Base-by-base conservation (phyloP, 1,140 invertebrate genomes). In the Bicyclus anynana region DNA sequence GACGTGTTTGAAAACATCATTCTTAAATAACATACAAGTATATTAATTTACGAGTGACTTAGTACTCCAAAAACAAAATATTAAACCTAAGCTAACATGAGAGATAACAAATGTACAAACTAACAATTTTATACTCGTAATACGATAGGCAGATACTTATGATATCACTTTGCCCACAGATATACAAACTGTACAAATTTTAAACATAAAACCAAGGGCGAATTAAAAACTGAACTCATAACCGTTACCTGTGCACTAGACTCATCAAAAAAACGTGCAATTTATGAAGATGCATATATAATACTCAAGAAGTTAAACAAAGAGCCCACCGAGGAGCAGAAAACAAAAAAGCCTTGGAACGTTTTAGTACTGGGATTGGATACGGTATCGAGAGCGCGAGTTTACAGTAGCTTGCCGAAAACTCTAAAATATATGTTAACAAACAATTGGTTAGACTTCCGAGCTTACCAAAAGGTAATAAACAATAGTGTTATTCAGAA, bases 281-380 rank as follows among this genome's bases (percentile, higher is more conserved):
- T 75, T 20, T 84, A 84, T 33, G 62, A 75, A 52, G 81, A 84
- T 53, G 58, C 64, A 21, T 84, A 80, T 46, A 51, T 67, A 5
- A 37, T 80, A 21, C 20, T 80, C 6, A 81, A 78, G 44, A 81
- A 74, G 59, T 49, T 52, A 42, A 42, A 48, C 38, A 40, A 10
- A 6, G 55, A 27, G 4, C 1, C 20, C 38, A 20, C 27, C n/a
- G 16, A 35, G 33, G 27, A 38, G 48, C 12, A 5, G 14, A 46
- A 59, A 38, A n/a, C 51, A 12, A 53, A 48, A 13, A 38, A 52
- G n/a, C 29, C 53, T 50, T 82, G 92, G 61, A 94, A 91, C 74
- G 90, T 97, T 12, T 80, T 97, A 0, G 83, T 96, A 56, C 72
- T 97, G 6, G 96, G 95, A 7, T 92, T 97, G 46, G 95, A 97